Percentiles rank a stretch among this genome's conserved stretches.
phyloP scores from a whole-genome alignment of 2,888 invertebrate genomes.

The Phrixothrix hirtus region DNA sequence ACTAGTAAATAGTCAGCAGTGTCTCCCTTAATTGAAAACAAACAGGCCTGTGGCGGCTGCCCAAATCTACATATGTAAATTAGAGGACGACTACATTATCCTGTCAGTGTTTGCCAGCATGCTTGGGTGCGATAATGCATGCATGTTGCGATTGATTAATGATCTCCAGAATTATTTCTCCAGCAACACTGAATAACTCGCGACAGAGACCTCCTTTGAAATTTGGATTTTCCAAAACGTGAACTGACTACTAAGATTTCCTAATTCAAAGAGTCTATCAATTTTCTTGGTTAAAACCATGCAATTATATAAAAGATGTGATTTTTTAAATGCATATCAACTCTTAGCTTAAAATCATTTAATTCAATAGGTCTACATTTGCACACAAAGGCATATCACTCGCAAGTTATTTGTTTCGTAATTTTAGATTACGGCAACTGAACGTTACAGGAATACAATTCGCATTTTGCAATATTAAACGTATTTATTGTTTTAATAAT shows the following conservation, averaged over 20 bases:
- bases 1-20: slow-evolving; percentile 27
- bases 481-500: too few relatives aligned
- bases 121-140: slow-evolving; percentile 35
- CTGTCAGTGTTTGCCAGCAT: slow-evolving; percentile 36
- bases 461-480: too few relatives aligned
- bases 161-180: slow-evolving; percentile 37
- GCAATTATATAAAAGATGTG: too few relatives aligned
- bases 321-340: too few relatives aligned
- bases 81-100: slow-evolving; percentile 34
- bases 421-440: too few relatives aligned
- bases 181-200: slow-evolving; percentile 22
- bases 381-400: too few relatives aligned
- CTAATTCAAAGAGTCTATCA: neutral
- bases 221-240: slow-evolving; percentile 20
- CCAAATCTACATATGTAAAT: slow-evolving; percentile 40
- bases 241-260: neutral
- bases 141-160: slow-evolving; percentile 39
- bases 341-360: too few relatives aligned
- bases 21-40: slow-evolving; percentile 40
- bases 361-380: too few relatives aligned
- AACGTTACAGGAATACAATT: too few relatives aligned
- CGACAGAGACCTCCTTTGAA: slow-evolving; percentile 17
- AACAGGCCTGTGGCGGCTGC: slow-evolving; percentile 34
- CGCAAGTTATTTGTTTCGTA: too few relatives aligned
- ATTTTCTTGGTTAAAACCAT: too few relatives aligned